Evolutionary conservation across 2,113 vertebrate species (phyloP).

Genomic region (Chionodraco myersi): DNA sequence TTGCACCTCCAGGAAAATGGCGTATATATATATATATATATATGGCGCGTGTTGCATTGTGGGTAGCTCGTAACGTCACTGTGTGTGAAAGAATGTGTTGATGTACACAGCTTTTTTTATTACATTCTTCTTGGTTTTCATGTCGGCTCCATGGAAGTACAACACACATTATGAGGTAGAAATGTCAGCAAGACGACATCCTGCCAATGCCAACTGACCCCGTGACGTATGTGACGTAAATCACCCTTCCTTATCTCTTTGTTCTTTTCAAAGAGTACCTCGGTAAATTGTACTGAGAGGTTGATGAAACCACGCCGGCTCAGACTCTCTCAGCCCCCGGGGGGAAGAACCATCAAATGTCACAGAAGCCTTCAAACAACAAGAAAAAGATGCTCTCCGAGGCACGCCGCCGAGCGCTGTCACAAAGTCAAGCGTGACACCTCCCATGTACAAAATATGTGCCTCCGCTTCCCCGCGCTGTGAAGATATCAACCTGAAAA

Average conservation of each 20-base stretch:
- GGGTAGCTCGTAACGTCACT: too few relatives aligned
- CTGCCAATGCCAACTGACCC: slow-evolving; percentile 55
- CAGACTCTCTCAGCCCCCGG: slow-evolving; percentile 28
- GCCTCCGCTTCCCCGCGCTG: slow-evolving; percentile 27
- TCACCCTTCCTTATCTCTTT: slow-evolving; percentile 5
- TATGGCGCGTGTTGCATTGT: too few relatives aligned
- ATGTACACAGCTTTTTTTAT: too few relatives aligned
- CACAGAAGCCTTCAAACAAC: slow-evolving; percentile 67
- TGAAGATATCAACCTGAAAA: slow-evolving; percentile 70
- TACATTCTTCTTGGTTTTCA: slow-evolving; percentile 26
- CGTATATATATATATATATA: too few relatives aligned
- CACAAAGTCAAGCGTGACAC: slow-evolving; percentile 60
- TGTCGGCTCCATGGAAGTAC: slow-evolving; percentile 17
- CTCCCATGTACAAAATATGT: slow-evolving; percentile 35
- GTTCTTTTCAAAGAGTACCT: slow-evolving; percentile 31
- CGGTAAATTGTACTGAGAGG: slow-evolving; percentile 25
- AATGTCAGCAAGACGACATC: slow-evolving; percentile 50
- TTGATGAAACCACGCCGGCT: slow-evolving; percentile 56
- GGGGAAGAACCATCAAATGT: slow-evolving; percentile 60
- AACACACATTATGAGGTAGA: slow-evolving; percentile 15
- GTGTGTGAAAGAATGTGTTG: too few relatives aligned
- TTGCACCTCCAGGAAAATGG: too few relatives aligned
- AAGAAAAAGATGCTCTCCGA: slow-evolving; percentile 55
- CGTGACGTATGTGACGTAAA: slow-evolving; percentile 46
- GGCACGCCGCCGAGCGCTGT: slow-evolving; percentile 27